Conservation (phyloP, 2,113 vertebrate genomes). For the Microcebus griseorufus region DNA sequence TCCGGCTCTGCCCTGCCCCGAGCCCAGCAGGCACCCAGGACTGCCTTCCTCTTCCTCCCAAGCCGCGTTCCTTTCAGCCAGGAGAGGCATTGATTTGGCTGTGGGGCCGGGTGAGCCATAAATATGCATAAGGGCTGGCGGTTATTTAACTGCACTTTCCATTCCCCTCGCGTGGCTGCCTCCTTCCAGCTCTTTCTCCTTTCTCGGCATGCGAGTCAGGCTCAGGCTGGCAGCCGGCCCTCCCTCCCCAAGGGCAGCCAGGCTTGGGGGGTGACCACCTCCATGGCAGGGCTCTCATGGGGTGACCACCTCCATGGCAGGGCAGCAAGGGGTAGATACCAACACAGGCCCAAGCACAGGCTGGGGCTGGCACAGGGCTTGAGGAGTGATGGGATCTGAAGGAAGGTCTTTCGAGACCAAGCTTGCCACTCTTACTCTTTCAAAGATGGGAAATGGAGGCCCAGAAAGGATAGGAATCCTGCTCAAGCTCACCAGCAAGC, state of each 20-base stretch:
- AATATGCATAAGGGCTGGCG: constrained; percentile 87
- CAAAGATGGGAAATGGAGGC: background rate
- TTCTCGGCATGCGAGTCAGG: constrained; percentile 81
- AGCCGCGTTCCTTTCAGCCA: constrained; percentile 51
- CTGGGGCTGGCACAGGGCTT: background rate
- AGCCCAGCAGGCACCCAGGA: background rate
- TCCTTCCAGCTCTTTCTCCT: constrained; percentile 68
- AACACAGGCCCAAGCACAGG: background rate
- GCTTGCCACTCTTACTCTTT: fast-evolving
- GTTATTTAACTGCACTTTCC: constrained; percentile 84
- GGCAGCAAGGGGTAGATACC: background rate
- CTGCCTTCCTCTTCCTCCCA: constrained; percentile 58
- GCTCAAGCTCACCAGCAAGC: background rate
- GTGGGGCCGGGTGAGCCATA: constrained; percentile 81
- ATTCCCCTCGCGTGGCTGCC: constrained; percentile 85
- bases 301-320: constrained; percentile 23
- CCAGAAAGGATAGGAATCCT: background rate
- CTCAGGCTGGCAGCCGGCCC: constrained; percentile 40
- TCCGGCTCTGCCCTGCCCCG: background rate
- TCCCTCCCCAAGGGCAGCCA: constrained; percentile 61
- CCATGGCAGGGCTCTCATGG: background rate
- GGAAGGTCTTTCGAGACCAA: background rate
- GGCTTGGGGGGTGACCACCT: constrained; percentile 64
- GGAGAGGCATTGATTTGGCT: constrained; percentile 84
- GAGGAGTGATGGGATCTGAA: fast-evolving